Conservation (phyloP, 2,113 vertebrate species). For the Oryzias curvinotus region DNA sequence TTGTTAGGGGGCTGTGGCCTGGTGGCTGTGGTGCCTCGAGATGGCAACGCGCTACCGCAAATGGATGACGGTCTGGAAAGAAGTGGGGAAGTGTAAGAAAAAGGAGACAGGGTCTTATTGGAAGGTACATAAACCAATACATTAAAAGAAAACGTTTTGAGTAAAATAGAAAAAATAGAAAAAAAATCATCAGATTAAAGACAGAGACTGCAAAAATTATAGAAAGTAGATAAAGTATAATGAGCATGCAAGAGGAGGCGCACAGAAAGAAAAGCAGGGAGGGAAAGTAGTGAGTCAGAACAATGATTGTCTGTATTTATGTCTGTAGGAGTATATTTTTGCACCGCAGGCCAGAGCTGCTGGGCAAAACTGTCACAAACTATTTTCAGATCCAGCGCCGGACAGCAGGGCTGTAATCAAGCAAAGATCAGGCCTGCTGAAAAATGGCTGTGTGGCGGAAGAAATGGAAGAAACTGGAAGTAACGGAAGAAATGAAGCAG, state of each 20-base stretch:
- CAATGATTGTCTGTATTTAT: conserved; percentile 63
- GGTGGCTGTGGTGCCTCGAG: conserved; percentile 50
- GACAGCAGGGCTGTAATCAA: conserved; percentile 71
- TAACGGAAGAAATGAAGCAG: conserved; percentile 51
- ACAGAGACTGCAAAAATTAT: neutral
- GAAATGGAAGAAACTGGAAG: too few species aligned
- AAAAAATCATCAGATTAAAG: neutral
- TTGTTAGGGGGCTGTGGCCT: conserved; percentile 75
- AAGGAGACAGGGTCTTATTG: conserved; percentile 7
- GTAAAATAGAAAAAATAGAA: neutral
- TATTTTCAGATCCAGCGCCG: conserved; percentile 62
- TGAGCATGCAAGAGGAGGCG: conserved; percentile 9
- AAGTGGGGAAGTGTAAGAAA: conserved; percentile 13
- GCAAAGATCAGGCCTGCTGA: conserved; percentile 59
- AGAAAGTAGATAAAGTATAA: neutral
- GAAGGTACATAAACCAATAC: neutral
- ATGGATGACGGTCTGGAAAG: conserved; percentile 61
- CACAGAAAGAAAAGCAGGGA: conserved; percentile 8
- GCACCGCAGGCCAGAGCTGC: conserved; percentile 48
- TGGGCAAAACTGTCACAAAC: conserved; percentile 42
- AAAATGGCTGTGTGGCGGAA: conserved; percentile 47
- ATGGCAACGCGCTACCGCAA: conserved; percentile 45
- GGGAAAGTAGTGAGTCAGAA: conserved; percentile 56
- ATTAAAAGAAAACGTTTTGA: too few species aligned
- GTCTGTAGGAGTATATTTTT: conserved; percentile 62